A percentile compares a stretch with the other conserved stretches of the same genome.
Evolutionary conservation across 2,797 vertebrate species (phyloP).

Genomic region (Aeoliscus strigatus): DNA sequence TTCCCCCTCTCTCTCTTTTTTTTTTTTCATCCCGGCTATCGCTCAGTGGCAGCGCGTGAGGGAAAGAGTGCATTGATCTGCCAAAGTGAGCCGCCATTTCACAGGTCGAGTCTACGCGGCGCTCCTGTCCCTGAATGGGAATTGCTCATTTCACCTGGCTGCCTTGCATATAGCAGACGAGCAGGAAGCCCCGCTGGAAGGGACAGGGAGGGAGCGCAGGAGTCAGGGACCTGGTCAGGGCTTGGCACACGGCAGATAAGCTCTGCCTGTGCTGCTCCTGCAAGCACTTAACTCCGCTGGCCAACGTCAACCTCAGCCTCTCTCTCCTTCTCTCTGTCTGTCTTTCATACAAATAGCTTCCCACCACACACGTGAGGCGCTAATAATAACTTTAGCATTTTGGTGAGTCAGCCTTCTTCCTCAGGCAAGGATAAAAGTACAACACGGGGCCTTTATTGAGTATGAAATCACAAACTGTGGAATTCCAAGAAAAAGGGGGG

Average conservation of each 20-base stretch:
- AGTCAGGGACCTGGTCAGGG: conserved; percentile 56
- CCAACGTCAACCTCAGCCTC: conserved; percentile 24
- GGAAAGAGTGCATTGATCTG: conserved; percentile 66
- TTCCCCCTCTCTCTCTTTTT: conserved; percentile 24
- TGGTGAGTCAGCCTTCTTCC: conserved; percentile 65
- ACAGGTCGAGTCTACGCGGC: conserved; percentile 37
- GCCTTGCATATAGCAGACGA: conserved; percentile 46
- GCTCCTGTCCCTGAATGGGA: conserved; percentile 65
- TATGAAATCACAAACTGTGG: conserved; percentile 68
- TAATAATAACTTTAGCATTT: conserved; percentile 65
- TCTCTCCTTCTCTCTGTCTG: conserved; percentile 10
- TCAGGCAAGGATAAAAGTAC: conserved; percentile 66
- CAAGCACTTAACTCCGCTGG: conserved; percentile 28
- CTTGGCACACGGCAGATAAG: conserved; percentile 63
- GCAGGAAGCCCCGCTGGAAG: conserved; percentile 44
- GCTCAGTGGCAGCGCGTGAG: conserved; percentile 71
- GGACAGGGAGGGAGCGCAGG: conserved; percentile 14
- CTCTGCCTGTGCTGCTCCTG: conserved; percentile 50
- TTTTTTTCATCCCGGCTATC: conserved; percentile 67
- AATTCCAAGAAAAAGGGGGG: conserved; percentile 60
- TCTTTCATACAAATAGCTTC: no score
- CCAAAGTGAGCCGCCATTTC: conserved; percentile 70
- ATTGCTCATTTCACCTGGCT: conserved; percentile 70
- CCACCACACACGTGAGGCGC: conserved; percentile 36
- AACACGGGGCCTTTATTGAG: conserved; percentile 64